Evolutionary conservation across 2,797 vertebrate species (phyloP), one percentile per base, ranked within the genome.

Genomic region (Enteromius paludinosus): DNA sequence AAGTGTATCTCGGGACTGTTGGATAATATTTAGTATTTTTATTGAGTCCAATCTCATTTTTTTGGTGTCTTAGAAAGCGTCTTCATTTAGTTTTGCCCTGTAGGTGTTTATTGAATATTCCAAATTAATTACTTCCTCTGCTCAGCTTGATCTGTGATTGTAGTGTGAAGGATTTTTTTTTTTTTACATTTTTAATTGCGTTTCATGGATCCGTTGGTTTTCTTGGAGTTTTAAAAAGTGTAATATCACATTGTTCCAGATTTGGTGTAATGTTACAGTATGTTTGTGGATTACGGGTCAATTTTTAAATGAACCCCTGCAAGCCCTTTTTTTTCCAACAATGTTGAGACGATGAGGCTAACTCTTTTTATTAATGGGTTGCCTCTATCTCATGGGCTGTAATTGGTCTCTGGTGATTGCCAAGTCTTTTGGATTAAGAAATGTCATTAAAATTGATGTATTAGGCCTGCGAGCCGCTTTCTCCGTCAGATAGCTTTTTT

Each of bases 321-420:
- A 61, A 61, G 56, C 11, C 11, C 12, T 25, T 59, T 61, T 47
- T 49, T 54, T 75, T 85, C 83, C 17, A 88, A 78, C 43, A 69
- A 84, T 87, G 86, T 87, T 86, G 82, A 85, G 64, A 86, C 38
- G 87, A 90, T 47, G 45, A 85, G 82, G 87, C 86, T 85, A 87
- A 86, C 89, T 90, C 89, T 88, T 87, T 89, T 92, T 93, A 94
- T 94, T 93, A 93, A 93, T 93, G 92, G 88, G 18, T 79, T 82
- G 86, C 85, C 90, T 90, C 90, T 91, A 91, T 94, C 94, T 94
- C 89, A 88, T 79, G 85, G 89, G 84, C 87, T 88, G 84, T 93
- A 94, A 94, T 95, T 95, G 93, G 92, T 93, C 93, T 92, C 89
- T 87, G 87, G 89, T 94, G 93, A 93, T 94, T 91, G 92, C 92